phyloP scores from a whole-genome alignment of 2,113 vertebrate genomes.

The Hucho hucho region DNA sequence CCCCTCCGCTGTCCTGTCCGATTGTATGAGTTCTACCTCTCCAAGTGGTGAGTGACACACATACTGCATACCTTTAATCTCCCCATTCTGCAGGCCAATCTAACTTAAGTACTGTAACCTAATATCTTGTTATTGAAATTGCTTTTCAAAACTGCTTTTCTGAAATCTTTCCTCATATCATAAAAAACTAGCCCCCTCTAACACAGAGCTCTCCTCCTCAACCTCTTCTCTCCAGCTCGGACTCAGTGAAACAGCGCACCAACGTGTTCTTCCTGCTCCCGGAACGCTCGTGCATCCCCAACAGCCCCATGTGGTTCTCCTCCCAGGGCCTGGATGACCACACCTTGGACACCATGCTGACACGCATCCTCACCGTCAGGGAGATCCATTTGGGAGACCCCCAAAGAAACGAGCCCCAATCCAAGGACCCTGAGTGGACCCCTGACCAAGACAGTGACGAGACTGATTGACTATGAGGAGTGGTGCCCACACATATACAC shows the following conservation, averaged over 20 bases:
- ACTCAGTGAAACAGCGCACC: conserved; percentile 92
- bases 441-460: conserved; percentile 25
- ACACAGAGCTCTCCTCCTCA: not conserved
- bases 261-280: conserved; percentile 96
- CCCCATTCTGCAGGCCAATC: too few species aligned
- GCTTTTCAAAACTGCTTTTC: too few species aligned
- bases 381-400: conserved; percentile 82
- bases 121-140: too few species aligned
- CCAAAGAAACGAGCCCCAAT: conserved; percentile 64
- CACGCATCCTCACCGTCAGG: conserved; percentile 89
- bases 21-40: conserved; percentile 97
- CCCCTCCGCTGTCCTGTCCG: conserved; percentile 93
- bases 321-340: conserved; percentile 84
- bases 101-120: too few species aligned
- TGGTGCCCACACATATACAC: not conserved
- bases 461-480: conserved; percentile 43
- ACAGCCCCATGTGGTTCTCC: conserved; percentile 97
- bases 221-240: conserved; percentile 76
- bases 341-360: conserved; percentile 94
- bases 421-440: too few species aligned
- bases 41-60: conserved; percentile 85
- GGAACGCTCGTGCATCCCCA: conserved; percentile 93
- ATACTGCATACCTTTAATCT: too few species aligned
- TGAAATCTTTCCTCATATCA: too few species aligned
- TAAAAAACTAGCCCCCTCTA: not conserved